A percentile compares a stretch with the other conserved stretches of the same genome.
These are phyloP conservation scores for Drosophila eohydei DNA, from an alignment of 2,888 invertebrate species.

Conservation along the genomic window DNA sequence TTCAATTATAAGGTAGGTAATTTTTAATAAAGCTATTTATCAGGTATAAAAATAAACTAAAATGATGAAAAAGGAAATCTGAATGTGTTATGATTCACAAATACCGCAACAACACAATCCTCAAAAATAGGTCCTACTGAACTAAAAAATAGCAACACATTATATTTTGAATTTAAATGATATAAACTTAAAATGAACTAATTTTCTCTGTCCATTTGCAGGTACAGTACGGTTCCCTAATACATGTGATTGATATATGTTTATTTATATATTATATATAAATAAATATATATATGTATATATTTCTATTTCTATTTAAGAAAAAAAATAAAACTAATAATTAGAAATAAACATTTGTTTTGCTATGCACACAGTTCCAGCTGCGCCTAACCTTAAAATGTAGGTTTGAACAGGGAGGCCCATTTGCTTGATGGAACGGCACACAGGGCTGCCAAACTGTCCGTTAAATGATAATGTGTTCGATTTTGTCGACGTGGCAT, in stretches of 20 bases:
- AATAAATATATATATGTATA: background rate
- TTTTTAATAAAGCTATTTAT: background rate
- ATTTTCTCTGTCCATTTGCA: slow-evolving; percentile 19
- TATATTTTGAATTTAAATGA: background rate
- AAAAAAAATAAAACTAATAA: background rate
- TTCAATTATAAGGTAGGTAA: slow-evolving; percentile 4
- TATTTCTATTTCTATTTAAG: background rate
- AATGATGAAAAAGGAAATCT: slow-evolving; percentile 40
- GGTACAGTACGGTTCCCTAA: slow-evolving; percentile 43
- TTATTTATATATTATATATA: too few species aligned
- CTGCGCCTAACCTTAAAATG: slow-evolving; percentile 39
- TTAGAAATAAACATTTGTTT: background rate
- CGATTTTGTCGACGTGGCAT: background rate
- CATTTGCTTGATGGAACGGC: background rate
- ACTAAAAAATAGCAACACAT: background rate
- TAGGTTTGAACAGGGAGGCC: background rate
- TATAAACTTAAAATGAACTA: background rate
- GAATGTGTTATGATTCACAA: slow-evolving; percentile 66
- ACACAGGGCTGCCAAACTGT: slow-evolving; percentile 28
- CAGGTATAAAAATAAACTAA: background rate
- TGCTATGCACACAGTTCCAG: background rate
- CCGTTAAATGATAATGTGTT: background rate
- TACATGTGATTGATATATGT: too few species aligned
- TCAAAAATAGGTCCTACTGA: slow-evolving; percentile 73
- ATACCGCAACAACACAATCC: slow-evolving; percentile 69